Evolutionary conservation across 2,888 invertebrate species (phyloP).

Genomic region (Ochropleura plecta): DNA sequence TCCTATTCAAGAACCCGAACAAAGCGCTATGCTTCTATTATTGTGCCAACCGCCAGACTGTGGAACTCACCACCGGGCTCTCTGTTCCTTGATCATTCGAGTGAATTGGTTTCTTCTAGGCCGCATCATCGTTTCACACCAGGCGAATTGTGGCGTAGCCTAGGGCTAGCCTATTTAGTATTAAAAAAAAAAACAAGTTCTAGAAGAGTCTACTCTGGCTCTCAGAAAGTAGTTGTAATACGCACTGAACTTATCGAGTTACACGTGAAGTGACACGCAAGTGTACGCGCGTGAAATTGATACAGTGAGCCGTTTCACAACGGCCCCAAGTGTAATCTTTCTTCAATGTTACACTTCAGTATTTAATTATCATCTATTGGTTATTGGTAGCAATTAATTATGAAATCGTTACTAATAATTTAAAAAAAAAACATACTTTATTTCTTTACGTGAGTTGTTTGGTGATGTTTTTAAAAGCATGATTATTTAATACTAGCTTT

Average conservation of each 20-base stretch:
- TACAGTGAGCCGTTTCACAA: slow-evolving; percentile 63
- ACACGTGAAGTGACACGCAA: slow-evolving; percentile 56
- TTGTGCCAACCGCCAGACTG: too few relatives aligned
- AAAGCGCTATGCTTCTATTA: too few relatives aligned
- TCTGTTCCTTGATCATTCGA: too few relatives aligned
- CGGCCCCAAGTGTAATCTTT: slow-evolving; percentile 61
- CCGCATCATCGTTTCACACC: too few relatives aligned
- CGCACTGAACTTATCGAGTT: slow-evolving; percentile 51
- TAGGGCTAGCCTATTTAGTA: too few relatives aligned
- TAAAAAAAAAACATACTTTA: background rate
- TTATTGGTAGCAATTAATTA: slow-evolving; percentile 9
- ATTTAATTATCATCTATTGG: slow-evolving; percentile 27
- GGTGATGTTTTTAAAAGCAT: background rate
- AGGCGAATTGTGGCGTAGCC: too few relatives aligned
- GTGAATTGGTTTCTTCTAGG: too few relatives aligned
- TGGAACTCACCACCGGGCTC: too few relatives aligned
- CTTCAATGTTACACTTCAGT: slow-evolving; percentile 56
- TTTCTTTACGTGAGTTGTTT: background rate
- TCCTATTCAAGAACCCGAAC: background rate
- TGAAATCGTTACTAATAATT: slow-evolving; percentile 3
- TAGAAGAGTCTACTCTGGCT: slow-evolving; percentile 4
- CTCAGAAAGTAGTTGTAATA: slow-evolving; percentile 49
- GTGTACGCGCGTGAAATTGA: slow-evolving; percentile 60
- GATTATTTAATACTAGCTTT: background rate
- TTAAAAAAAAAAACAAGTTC: background rate